Evolutionary conservation across 2,888 invertebrate species (phyloP).

Genomic region (Selenia dentaria): DNA sequence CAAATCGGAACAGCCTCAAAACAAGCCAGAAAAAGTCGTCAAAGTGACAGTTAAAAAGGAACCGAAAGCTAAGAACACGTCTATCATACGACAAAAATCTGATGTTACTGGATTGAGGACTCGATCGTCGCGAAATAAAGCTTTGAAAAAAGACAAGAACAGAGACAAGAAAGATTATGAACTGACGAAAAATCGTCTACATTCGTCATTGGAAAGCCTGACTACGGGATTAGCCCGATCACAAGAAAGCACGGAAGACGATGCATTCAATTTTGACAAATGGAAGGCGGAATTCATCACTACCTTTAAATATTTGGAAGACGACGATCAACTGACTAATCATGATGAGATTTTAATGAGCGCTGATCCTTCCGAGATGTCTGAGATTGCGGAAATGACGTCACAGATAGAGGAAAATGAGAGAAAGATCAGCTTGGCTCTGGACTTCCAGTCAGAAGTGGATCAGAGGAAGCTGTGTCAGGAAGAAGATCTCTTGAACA

Average conservation of each 20-base stretch:
- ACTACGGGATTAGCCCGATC: constrained; percentile 70
- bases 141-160: constrained; percentile 62
- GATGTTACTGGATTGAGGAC: constrained; percentile 86
- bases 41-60: constrained; percentile 29
- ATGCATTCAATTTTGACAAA: constrained; percentile 74
- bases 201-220: constrained; percentile 74
- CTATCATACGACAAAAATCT: constrained; percentile 84
- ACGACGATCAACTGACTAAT: constrained; percentile 70
- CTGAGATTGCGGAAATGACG: constrained; percentile 80
- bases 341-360: constrained; percentile 70
- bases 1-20: constrained; percentile 70
- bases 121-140: constrained; percentile 62
- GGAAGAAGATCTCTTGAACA: constrained; percentile 90
- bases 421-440: constrained; percentile 83
- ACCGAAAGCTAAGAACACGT: constrained; percentile 50
- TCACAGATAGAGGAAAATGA: constrained; percentile 82
- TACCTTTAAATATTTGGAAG: constrained; percentile 71
- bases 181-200: constrained; percentile 68
- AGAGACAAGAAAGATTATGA: constrained; percentile 60
- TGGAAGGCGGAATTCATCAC: constrained; percentile 75
- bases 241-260: constrained; percentile 71
- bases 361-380: constrained; percentile 78
- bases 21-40: constrained; percentile 25
- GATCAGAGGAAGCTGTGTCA: constrained; percentile 90
- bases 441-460: constrained; percentile 88